Conservation (phyloP, 1,140 invertebrate genomes). For the Meteorus sp. region DNA sequence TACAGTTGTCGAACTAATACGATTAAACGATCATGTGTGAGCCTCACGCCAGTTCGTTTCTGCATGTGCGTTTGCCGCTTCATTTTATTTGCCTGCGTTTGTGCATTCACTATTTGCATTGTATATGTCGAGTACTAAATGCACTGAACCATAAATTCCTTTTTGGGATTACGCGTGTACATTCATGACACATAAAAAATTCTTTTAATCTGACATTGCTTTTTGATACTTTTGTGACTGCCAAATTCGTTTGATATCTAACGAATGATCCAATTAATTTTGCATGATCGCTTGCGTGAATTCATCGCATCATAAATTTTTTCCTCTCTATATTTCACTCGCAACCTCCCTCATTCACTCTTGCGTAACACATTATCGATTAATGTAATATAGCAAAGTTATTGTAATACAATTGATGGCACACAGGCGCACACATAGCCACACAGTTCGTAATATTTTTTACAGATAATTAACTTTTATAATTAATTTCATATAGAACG, state of each 20-base stretch:
- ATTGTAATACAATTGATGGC: no score
- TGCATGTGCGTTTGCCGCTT: not conserved
- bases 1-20: no score
- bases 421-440: no score
- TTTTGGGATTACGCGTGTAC: not conserved
- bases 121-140: constrained; percentile 1
- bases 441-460: no score
- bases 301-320: no score
- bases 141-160: constrained; percentile 17
- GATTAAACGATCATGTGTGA: no score
- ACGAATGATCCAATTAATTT: constrained; percentile 11
- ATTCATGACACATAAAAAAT: constrained; percentile 25
- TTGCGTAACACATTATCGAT: no score
- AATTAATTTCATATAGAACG: no score
- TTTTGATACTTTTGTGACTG: constrained; percentile 27
- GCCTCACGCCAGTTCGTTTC: no score
- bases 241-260: not conserved
- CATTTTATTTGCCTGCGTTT: not conserved
- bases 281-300: constrained; percentile 12
- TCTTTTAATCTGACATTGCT: constrained; percentile 29
- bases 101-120: not conserved
- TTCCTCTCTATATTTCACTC: constrained; percentile 12
- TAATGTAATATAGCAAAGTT: no score
- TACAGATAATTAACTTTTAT: no score
- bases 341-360: not conserved